A percentile compares a stretch with the other conserved stretches of the same genome.
Evolutionary conservation across 2,113 vertebrate species (phyloP).

Genomic region (Mugil cephalus): DNA sequence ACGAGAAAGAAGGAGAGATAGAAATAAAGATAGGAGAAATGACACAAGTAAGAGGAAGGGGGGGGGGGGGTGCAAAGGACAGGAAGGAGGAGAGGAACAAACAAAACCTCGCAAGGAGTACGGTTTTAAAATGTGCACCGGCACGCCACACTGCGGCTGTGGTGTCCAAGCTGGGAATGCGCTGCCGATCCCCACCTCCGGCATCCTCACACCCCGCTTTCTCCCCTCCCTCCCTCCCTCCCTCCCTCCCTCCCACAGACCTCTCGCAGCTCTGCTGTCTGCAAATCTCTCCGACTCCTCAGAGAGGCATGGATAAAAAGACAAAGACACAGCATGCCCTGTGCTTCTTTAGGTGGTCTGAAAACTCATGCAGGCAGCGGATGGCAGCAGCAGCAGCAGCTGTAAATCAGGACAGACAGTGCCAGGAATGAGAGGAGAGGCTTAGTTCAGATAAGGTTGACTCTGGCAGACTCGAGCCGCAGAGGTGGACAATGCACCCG

Average conservation of each 20-base stretch:
- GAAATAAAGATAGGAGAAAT: slow-evolving; percentile 46
- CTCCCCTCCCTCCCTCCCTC: slow-evolving; percentile 6
- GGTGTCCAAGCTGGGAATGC: slow-evolving; percentile 72
- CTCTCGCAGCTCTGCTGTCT: slow-evolving; percentile 57
- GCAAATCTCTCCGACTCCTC: slow-evolving; percentile 39
- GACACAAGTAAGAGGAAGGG: slow-evolving; percentile 50
- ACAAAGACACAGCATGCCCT: slow-evolving; percentile 47
- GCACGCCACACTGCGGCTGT: slow-evolving; percentile 85
- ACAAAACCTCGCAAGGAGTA: slow-evolving; percentile 57
- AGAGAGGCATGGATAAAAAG: slow-evolving; percentile 51
- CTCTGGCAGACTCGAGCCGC: slow-evolving; percentile 19
- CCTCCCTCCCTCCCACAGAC: slow-evolving; percentile 14
- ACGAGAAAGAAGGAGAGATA: slow-evolving; percentile 38
- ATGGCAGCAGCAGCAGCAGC: slow-evolving; percentile 25
- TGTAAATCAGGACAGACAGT: slow-evolving; percentile 40
- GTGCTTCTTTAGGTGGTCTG: slow-evolving; percentile 54
- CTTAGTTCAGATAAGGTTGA: slow-evolving; percentile 63
- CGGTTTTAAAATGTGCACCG: slow-evolving; percentile 84
- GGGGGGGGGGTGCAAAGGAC: slow-evolving; percentile 3
- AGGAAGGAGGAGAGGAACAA: slow-evolving; percentile 37
- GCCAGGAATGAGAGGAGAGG: slow-evolving; percentile 5
- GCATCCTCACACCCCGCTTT: slow-evolving; percentile 24
- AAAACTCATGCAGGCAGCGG: slow-evolving; percentile 23
- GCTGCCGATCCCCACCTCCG: slow-evolving; percentile 62
- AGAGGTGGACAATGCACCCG: slow-evolving; percentile 22